phyloP scores from a whole-genome alignment of 1,140 invertebrate genomes.

The Lethrus apterus region DNA sequence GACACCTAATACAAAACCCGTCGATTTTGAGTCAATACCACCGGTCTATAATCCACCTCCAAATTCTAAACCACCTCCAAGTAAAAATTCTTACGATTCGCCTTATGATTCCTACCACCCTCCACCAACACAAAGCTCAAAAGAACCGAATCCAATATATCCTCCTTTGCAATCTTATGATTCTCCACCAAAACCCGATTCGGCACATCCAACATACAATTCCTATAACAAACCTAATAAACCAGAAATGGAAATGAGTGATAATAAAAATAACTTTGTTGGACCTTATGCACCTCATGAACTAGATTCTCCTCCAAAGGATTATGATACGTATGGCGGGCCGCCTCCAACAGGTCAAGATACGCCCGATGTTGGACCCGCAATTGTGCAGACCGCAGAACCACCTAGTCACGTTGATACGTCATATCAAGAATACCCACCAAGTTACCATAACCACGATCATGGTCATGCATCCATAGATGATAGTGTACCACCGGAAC shows the following conservation, averaged over 20 bases:
- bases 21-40: too few relatives aligned
- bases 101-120: constrained; percentile 35
- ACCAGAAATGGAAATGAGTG: not conserved
- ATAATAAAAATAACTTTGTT: too few relatives aligned
- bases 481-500: constrained; percentile 5
- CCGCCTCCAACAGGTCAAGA: not conserved
- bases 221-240: constrained; percentile 8
- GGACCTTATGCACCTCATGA: constrained; percentile 9
- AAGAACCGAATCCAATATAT: constrained; percentile 8
- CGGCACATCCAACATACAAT: constrained; percentile 6
- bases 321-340: not conserved
- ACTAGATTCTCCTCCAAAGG: not conserved
- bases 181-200: constrained; percentile 5
- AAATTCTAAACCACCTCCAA: constrained; percentile 1
- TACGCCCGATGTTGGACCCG: constrained; percentile 3
- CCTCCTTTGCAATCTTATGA: constrained; percentile 2
- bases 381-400: not conserved
- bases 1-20: too few relatives aligned
- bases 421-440: constrained; percentile 19
- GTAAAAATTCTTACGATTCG: constrained; percentile 24
- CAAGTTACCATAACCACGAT: constrained; percentile 17
- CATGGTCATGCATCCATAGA: constrained; percentile 1
- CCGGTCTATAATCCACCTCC: constrained; percentile 5
- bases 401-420: not conserved
- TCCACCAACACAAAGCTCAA: constrained; percentile 18